Conservation (phyloP, 1,140 invertebrate species). For the Hesperophylax magnus region DNA sequence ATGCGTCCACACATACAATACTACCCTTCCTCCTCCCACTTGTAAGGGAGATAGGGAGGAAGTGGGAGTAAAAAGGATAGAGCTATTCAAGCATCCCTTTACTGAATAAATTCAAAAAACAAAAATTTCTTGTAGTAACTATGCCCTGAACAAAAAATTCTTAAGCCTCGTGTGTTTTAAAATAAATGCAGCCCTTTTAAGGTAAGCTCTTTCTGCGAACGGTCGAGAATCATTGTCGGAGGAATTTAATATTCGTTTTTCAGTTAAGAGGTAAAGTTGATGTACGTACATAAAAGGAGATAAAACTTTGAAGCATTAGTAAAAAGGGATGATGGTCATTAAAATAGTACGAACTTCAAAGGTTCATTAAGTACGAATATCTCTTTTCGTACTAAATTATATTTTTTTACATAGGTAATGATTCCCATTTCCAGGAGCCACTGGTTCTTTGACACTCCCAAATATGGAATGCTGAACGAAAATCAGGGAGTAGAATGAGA, state of each 20-base stretch:
- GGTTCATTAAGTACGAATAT: too few species aligned
- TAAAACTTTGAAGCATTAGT: slow-evolving; percentile 25
- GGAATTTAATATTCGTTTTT: slow-evolving; percentile 19
- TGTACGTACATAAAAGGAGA: slow-evolving; percentile 24
- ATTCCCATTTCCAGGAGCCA: too few species aligned
- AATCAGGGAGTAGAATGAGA: too few species aligned
- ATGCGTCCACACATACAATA: slow-evolving; percentile 50
- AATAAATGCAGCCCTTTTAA: too few species aligned
- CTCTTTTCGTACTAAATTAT: too few species aligned
- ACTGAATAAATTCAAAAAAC: slow-evolving; percentile 8
- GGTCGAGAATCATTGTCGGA: not conserved
- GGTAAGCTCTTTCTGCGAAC: not conserved
- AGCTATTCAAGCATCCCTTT: slow-evolving; percentile 37
- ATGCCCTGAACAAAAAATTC: too few species aligned
- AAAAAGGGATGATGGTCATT: slow-evolving; percentile 22
- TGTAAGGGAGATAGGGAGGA: slow-evolving; percentile 14
- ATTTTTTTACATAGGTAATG: too few species aligned
- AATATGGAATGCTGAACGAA: too few species aligned
- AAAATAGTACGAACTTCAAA: not conserved
- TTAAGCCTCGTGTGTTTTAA: too few species aligned
- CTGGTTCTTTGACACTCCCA: too few species aligned
- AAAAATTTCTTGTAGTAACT: too few species aligned
- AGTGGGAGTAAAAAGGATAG: slow-evolving; percentile 28
- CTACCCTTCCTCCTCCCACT: slow-evolving; percentile 30
- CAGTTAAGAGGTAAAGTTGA: slow-evolving; percentile 15